Percentiles rank a stretch among this genome's conserved stretches.
phyloP scores from a whole-genome alignment of 2,113 vertebrate genomes.

The Larimichthys polyactis region DNA sequence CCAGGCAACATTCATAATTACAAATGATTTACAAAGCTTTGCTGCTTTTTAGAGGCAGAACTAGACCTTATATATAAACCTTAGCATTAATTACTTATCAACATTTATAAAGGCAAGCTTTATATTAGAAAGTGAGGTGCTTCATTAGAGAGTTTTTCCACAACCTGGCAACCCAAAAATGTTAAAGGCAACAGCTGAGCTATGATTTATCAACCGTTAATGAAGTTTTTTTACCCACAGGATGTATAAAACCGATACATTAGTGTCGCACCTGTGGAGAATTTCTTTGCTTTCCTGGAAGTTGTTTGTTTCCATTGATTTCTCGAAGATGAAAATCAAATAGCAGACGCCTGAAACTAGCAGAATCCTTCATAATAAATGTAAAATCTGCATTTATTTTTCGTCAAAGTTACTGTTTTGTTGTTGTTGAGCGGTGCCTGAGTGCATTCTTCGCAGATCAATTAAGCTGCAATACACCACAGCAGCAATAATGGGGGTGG shows the following conservation, averaged over 20 bases:
- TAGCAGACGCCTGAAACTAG: background rate
- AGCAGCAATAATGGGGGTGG: slow-evolving; percentile 2
- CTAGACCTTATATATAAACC: background rate
- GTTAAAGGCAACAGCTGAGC: background rate
- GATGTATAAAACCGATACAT: background rate
- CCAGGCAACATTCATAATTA: background rate
- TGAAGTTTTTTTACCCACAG: background rate
- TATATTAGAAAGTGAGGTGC: background rate
- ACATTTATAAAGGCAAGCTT: background rate
- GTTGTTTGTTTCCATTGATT: background rate
- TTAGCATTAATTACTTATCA: background rate
- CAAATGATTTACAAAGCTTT: background rate
- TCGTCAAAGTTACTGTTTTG: background rate
- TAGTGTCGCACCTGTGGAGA: background rate
- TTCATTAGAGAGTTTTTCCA: background rate
- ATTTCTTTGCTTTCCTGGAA: background rate
- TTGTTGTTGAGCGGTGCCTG: background rate
- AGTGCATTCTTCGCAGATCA: slow-evolving; percentile 6
- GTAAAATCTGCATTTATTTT: slow-evolving; percentile 3
- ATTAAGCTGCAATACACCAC: background rate
- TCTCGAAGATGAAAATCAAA: background rate
- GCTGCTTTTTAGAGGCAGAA: background rate
- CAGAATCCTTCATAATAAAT: background rate
- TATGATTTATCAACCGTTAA: background rate
- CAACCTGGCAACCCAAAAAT: background rate